These are phyloP conservation scores for Cassiopea andromeda DNA, from an alignment of 30 jellyfish, hydroid and myxozoan genomes.

Conservation along the genomic window DNA sequence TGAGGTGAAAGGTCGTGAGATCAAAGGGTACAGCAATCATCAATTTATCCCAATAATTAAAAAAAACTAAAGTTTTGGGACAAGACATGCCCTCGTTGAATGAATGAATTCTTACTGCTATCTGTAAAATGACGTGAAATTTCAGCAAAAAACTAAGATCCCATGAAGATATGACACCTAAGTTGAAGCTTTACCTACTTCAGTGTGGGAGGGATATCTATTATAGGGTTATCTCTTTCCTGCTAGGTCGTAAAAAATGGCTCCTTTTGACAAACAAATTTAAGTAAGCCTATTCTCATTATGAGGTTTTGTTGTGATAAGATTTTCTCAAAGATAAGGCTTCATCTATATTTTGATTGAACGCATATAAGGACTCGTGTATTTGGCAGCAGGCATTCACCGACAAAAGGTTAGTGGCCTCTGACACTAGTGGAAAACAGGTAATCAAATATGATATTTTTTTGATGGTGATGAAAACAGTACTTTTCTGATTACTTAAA, in stretches of 20 bases:
- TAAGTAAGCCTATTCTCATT: background rate
- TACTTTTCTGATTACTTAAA: too few relatives aligned
- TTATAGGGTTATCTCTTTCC: background rate
- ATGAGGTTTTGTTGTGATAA: background rate
- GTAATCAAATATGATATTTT: background rate
- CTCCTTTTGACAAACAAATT: background rate
- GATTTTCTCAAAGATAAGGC: background rate
- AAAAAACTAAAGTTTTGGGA: too few relatives aligned
- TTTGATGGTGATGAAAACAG: too few relatives aligned
- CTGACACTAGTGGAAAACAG: background rate
- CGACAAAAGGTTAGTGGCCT: background rate
- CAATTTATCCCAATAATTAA: too few relatives aligned
- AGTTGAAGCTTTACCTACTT: background rate
- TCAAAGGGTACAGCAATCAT: too few relatives aligned
- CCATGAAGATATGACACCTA: background rate
- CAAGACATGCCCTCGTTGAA: background rate
- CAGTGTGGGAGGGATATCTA: background rate
- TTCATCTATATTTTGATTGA: background rate
- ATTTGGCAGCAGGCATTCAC: background rate
- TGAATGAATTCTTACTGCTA: background rate
- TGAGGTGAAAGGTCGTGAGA: background rate
- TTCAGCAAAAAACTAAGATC: background rate
- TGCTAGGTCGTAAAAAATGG: background rate
- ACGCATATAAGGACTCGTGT: background rate
- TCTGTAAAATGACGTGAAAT: background rate